These are phyloP conservation scores for Quadriops clusia DNA, from an alignment of 2,888 invertebrate genomes.

Conservation along the genomic window DNA sequence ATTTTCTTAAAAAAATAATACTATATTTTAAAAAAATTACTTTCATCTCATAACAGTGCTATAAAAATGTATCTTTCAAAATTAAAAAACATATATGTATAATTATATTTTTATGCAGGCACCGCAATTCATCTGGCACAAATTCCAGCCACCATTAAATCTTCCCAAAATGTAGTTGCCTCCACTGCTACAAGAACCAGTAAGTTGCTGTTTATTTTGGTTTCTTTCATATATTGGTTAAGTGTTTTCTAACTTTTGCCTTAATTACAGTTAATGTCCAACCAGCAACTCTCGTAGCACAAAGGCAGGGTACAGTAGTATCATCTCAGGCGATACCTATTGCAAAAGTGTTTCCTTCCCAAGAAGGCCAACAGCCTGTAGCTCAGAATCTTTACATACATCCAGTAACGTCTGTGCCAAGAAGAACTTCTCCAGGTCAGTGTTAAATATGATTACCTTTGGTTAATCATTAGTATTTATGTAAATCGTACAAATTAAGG, in stretches of 20 bases:
- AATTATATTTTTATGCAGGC: slow-evolving; percentile 21
- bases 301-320: slow-evolving; percentile 28
- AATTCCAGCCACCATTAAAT: slow-evolving; percentile 28
- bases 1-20: slow-evolving; percentile 1
- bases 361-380: slow-evolving; percentile 25
- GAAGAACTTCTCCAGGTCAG: slow-evolving; percentile 32
- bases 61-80: slow-evolving; percentile 1
- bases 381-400: slow-evolving; percentile 33
- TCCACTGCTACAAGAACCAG: slow-evolving; percentile 30
- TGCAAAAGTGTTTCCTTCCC: slow-evolving; percentile 32
- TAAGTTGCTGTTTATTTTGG: slow-evolving; percentile 23
- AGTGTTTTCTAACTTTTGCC: slow-evolving; percentile 6
- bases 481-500: no score
- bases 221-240: slow-evolving; percentile 10
- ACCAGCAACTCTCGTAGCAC: slow-evolving; percentile 31
- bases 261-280: slow-evolving; percentile 25
- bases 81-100: slow-evolving; percentile 3
- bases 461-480: no score
- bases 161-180: slow-evolving; percentile 20
- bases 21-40: slow-evolving; percentile 1
- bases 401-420: slow-evolving; percentile 25
- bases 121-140: slow-evolving; percentile 33
- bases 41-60: neutral
- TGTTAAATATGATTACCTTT: slow-evolving; percentile 9
- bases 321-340: slow-evolving; percentile 33